phyloP scores from a whole-genome alignment of 2,888 invertebrate genomes.

The Vesta saturnalis region DNA sequence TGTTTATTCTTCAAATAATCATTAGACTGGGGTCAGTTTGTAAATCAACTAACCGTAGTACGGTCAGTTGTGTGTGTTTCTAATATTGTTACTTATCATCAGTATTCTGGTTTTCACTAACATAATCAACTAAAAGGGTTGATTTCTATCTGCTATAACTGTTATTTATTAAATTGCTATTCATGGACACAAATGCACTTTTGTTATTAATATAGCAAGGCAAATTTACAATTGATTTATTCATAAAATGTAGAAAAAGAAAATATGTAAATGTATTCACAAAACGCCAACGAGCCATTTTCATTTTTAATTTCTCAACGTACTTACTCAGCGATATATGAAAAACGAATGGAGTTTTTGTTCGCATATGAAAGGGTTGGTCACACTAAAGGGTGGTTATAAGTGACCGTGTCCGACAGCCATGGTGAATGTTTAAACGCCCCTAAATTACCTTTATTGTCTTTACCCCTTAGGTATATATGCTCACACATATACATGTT shows the following conservation, averaged over 20 bases:
- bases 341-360: conserved; percentile 35
- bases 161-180: too few species aligned
- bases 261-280: too few species aligned
- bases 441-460: conserved; percentile 38
- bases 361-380: conserved; percentile 30
- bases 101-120: conserved; percentile 25
- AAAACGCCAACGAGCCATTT: too few species aligned
- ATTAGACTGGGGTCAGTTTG: conserved; percentile 37
- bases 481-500: conserved; percentile 12
- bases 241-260: too few species aligned
- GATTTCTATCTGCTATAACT: conserved; percentile 14
- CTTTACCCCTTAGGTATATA: conserved; percentile 18
- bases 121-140: conserved; percentile 19
- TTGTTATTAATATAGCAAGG: too few species aligned
- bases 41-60: conserved; percentile 30
- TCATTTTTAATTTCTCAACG: not conserved
- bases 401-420: conserved; percentile 38
- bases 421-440: conserved; percentile 40
- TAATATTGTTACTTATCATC: conserved; percentile 30
- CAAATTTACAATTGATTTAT: too few species aligned
- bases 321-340: conserved; percentile 18
- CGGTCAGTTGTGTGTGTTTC: conserved; percentile 22
- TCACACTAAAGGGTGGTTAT: conserved; percentile 36
- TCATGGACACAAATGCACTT: too few species aligned
- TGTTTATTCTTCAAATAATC: conserved; percentile 40